Evolutionary conservation across 2,113 vertebrate genomes (phyloP).

Genomic region (Perca schrenkii): DNA sequence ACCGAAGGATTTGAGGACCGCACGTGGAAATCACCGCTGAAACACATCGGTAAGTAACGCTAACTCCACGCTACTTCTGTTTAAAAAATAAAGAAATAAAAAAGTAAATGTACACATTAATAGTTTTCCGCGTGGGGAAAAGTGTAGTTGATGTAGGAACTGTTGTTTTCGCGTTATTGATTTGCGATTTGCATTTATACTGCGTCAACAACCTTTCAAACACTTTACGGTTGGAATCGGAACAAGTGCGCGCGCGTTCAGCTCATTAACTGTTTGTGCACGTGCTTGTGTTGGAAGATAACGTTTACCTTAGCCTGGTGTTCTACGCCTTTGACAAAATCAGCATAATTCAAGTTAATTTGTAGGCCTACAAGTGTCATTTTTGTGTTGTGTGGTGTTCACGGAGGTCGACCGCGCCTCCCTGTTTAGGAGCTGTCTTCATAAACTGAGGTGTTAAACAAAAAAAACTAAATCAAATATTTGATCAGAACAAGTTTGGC

Average conservation of each 20-base stretch:
- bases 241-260: constrained; percentile 16
- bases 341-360: background rate
- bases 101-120: background rate
- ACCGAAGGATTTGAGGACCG: constrained; percentile 19
- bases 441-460: background rate
- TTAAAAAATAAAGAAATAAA: background rate
- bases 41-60: constrained; percentile 55
- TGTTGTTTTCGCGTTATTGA: background rate
- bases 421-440: background rate
- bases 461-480: background rate
- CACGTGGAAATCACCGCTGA: constrained; percentile 66
- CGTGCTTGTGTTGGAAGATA: background rate
- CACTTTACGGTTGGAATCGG: constrained; percentile 4
- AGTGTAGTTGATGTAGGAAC: background rate
- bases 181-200: background rate
- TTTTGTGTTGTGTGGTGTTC: background rate
- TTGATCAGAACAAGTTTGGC: background rate
- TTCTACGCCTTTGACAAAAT: background rate
- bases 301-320: background rate
- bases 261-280: background rate
- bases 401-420: background rate
- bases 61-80: background rate
- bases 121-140: background rate
- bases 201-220: constrained; percentile 21
- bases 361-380: no score